Evolutionary conservation across 2,797 vertebrate species (phyloP), one percentile per base, ranked within the genome.

Genomic region (Babyrousa celebensis): DNA sequence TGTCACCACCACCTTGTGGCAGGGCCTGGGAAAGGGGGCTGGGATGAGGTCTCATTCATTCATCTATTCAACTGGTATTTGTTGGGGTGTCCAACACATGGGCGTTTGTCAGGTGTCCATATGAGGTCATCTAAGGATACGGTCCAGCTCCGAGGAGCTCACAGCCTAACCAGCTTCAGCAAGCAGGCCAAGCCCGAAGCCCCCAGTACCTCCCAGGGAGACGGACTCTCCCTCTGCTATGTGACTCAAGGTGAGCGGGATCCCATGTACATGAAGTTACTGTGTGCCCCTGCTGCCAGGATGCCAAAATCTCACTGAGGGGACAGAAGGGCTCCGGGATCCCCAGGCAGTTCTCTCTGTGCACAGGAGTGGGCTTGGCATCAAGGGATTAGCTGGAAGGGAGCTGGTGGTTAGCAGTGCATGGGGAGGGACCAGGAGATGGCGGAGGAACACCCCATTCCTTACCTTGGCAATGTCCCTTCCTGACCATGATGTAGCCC

Each of bases 391-490:
- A 91, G 79, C 16, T 27, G 32, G 58, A 91, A 92, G 58, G n/a
- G 2, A 23, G 6, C 3, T 62, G 40, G 71, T 27, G 27, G 10
- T 20, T 8, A 48, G 10, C 12, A 32, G 85, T 25, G 3, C 4
- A 2, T 5, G 25, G 70, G 36, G n/a, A 68, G 56, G 56, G 75
- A 40, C 3, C 9, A 79, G 63, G 87, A 60, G 58, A 52, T 2
- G 29, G 40, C 0, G 17, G 80, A 21, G 1, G 1, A 0, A 43
- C 36, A 58, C 5, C 62, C 77, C 43, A 0, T 89, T 79, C 65
- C 94, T 98, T 98, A 99, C 99, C 99, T 99, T 99, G 99, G 14
- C 99, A 99, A 8, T 98, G 98, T 97, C 99, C 99, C 98, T 98
- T 99, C 97, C 97, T 96, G 74, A 99, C 98, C 98, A 99, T 98